These are phyloP conservation scores for Melanotaenia duboulayi DNA, from an alignment of 2,113 vertebrate species.

Conservation along the genomic window DNA sequence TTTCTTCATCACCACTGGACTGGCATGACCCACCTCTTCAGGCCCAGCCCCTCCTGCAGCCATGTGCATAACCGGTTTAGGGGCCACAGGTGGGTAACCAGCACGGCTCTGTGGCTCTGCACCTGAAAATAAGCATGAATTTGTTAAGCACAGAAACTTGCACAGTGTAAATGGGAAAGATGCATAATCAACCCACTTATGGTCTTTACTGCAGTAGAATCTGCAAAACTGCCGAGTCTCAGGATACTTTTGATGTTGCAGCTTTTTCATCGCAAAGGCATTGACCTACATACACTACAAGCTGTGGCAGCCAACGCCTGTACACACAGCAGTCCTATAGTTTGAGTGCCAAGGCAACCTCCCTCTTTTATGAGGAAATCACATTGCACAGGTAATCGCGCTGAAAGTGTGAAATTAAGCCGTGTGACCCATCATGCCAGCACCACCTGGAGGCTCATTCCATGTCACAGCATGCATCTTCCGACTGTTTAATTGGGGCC, in stretches of 20 bases:
- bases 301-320: slow-evolving; percentile 44
- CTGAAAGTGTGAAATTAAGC: slow-evolving; percentile 45
- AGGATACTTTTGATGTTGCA: slow-evolving; percentile 70
- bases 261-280: slow-evolving; percentile 66
- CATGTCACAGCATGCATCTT: slow-evolving; percentile 62
- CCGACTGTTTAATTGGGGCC: slow-evolving; percentile 56
- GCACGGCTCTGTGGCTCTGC: slow-evolving; percentile 59
- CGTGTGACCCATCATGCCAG: slow-evolving; percentile 45
- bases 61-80: slow-evolving; percentile 73
- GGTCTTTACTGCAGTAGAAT: slow-evolving; percentile 60
- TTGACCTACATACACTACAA: slow-evolving; percentile 75
- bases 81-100: slow-evolving; percentile 75
- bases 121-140: slow-evolving; percentile 51
- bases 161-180: slow-evolving; percentile 25
- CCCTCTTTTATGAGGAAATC: slow-evolving; percentile 20
- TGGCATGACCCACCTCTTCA: slow-evolving; percentile 65
- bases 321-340: slow-evolving; percentile 29
- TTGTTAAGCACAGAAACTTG: slow-evolving; percentile 28
- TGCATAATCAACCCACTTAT: slow-evolving; percentile 43
- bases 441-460: slow-evolving; percentile 57
- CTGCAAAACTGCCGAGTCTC: slow-evolving; percentile 49
- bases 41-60: slow-evolving; percentile 57
- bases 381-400: slow-evolving; percentile 46
- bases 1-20: slow-evolving; percentile 83
- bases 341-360: background rate